These are phyloP conservation scores for Tricholauxania praeusta DNA, from an alignment of 2,888 invertebrate species.

Conservation along the genomic window DNA sequence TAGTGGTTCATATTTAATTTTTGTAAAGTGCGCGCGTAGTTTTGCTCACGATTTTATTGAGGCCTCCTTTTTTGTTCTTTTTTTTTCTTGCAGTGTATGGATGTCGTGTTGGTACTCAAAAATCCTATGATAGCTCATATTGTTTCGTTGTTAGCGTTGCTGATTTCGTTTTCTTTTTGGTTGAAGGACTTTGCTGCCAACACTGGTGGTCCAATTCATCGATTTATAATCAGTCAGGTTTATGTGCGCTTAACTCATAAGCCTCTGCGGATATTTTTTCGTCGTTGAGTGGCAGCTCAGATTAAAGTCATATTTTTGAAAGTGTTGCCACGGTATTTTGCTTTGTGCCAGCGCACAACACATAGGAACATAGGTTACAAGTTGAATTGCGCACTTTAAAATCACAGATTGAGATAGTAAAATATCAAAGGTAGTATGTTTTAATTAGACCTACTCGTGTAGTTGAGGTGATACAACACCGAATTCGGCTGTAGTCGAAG, in stretches of 20 bases:
- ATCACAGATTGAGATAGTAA: too few relatives aligned
- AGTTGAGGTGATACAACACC: too few relatives aligned
- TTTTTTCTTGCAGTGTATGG: neutral
- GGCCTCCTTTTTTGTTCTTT: neutral
- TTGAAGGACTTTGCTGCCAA: slow-evolving; percentile 13
- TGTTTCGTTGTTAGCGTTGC: neutral
- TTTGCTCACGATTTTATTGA: slow-evolving; percentile 18
- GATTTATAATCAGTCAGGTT: slow-evolving; percentile 4
- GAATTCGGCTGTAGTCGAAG: too few relatives aligned
- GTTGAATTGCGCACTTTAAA: too few relatives aligned
- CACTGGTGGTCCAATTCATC: slow-evolving; percentile 21
- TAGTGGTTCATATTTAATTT: slow-evolving; percentile 10
- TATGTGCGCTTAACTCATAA: slow-evolving; percentile 7
- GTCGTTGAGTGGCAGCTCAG: slow-evolving; percentile 3
- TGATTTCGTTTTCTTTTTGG: neutral
- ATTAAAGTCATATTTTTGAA: slow-evolving; percentile 1
- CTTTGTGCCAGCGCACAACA: too few relatives aligned
- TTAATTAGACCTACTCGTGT: too few relatives aligned
- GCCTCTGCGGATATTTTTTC: neutral
- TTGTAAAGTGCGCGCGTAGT: slow-evolving; percentile 10
- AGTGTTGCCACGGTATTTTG: slow-evolving; percentile 9
- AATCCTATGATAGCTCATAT: neutral
- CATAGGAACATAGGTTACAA: too few relatives aligned
- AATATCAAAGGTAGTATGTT: too few relatives aligned
- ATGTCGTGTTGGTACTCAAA: neutral